Conservation (phyloP, 2,888 invertebrate species). For the Eupithecia vulgata region DNA sequence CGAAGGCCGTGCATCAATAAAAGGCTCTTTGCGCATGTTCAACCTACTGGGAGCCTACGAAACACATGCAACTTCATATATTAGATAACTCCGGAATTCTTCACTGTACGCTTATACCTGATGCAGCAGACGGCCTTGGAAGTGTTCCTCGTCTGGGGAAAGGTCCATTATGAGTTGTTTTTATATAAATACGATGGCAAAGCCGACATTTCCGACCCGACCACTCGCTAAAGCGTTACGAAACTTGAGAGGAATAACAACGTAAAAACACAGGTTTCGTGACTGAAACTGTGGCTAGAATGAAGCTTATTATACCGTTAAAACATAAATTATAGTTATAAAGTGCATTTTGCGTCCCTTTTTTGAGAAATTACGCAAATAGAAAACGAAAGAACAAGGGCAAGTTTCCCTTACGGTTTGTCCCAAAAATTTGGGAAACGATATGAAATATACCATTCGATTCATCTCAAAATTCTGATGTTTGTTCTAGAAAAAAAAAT, state of each 20-base stretch:
- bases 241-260: constrained; percentile 30
- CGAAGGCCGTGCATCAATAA: not conserved
- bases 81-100: not conserved
- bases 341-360: not conserved
- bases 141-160: constrained; percentile 92
- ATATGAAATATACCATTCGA: too few species aligned
- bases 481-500: too few species aligned
- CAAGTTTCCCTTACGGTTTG: too few species aligned
- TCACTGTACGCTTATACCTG: constrained; percentile 78
- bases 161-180: constrained; percentile 81
- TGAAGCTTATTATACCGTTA: not conserved
- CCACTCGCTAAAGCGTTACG: constrained; percentile 70
- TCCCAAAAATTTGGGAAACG: too few species aligned
- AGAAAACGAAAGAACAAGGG: not conserved
- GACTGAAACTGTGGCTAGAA: constrained; percentile 30
- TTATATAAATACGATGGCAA: constrained; percentile 52
- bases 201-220: constrained; percentile 64
- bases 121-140: constrained; percentile 90
- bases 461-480: too few species aligned
- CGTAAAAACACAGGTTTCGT: constrained; percentile 12
- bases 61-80: not conserved
- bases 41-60: not conserved
- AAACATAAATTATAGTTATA: not conserved
- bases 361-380: not conserved
- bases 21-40: not conserved